Base-by-base conservation (phyloP, 2,113 vertebrate genomes). In the Sisor rabdophorus region DNA sequence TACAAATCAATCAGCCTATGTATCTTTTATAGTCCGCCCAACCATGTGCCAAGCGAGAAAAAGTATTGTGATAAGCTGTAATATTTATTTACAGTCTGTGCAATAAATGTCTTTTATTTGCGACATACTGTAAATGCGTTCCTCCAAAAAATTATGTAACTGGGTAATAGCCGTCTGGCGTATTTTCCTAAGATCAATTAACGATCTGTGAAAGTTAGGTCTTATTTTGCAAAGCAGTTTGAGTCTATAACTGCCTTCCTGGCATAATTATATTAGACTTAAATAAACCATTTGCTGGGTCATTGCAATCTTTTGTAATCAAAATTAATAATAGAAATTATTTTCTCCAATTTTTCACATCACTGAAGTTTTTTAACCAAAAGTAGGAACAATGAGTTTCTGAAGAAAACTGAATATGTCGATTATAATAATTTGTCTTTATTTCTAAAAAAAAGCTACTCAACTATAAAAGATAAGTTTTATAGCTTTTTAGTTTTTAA, bases 401-500 rank as follows among this genome's bases (percentile, higher is more conserved):
- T 75, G 52, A 40, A 26, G 40, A 71, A 79, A 75, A 58, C 72
- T 65, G 76, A 80, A 76, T 74, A 71, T 56, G 70, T 78, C 60
- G 78, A 74, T 85, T 85, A 84, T 67, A 68, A 60, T 68, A 79
- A 80, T 82, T 80, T 79, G 61, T 47, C 47, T 60, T 77, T 16
- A 68, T 63, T 40, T 81, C 22, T 65, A 67, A 76, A 77, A 78
- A 36, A 3, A 15, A 72, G 36, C 28, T 64, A 11, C n/a, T 72
- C 59, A 67, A 67, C 61, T 77, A 82, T 80, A 77, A 77, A 72
- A 68, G 80, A 67, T 73, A 80, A 68, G 79, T n/a, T n/a, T n/a
- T n/a, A n/a, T n/a, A 30, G 40, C 79, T 84, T 61, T 69, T 58
- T 24, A 63, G 80, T 84, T 85, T 86, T 75, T 80, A 79, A 81